Conservation (phyloP, 2,888 invertebrate species). For the Lycophotia porphyrea region DNA sequence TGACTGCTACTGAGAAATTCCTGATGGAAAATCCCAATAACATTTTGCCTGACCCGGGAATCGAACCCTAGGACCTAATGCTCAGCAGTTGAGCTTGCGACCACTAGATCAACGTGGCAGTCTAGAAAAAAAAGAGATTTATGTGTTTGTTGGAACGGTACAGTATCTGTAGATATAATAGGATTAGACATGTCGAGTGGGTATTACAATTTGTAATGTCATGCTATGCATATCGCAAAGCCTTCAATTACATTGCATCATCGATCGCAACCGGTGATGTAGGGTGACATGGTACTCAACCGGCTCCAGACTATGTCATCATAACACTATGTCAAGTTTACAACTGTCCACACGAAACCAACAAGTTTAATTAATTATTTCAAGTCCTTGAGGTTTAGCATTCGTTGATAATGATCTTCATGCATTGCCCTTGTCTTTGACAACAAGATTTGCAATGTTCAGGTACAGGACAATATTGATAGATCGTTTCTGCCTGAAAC, state of each 20-base stretch:
- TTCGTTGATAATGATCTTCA: slow-evolving; percentile 53
- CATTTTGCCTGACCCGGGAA: too few species aligned
- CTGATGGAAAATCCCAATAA: too few species aligned
- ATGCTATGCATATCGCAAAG: slow-evolving; percentile 42
- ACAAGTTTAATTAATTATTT: slow-evolving; percentile 65
- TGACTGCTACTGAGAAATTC: too few species aligned
- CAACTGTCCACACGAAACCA: slow-evolving; percentile 36
- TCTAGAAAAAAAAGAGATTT: too few species aligned
- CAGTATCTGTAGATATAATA: slow-evolving; percentile 9
- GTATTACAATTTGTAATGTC: slow-evolving; percentile 57
- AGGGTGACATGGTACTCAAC: slow-evolving; percentile 50
- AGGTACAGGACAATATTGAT: background rate
- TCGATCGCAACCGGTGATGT: slow-evolving; percentile 22
- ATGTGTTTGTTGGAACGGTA: background rate
- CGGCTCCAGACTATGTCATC: slow-evolving; percentile 47
- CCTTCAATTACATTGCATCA: slow-evolving; percentile 54
- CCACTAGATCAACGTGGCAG: too few species aligned
- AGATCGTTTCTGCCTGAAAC: slow-evolving; percentile 4
- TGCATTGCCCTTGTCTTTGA: slow-evolving; percentile 38
- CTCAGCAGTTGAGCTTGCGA: too few species aligned
- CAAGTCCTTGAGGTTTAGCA: slow-evolving; percentile 40
- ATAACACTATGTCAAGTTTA: slow-evolving; percentile 66
- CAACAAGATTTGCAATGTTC: slow-evolving; percentile 2
- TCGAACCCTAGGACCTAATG: too few species aligned
- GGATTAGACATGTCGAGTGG: slow-evolving; percentile 50